Evolutionary conservation across 2,113 vertebrate species (phyloP).

Genomic region (Xiphias gladius): DNA sequence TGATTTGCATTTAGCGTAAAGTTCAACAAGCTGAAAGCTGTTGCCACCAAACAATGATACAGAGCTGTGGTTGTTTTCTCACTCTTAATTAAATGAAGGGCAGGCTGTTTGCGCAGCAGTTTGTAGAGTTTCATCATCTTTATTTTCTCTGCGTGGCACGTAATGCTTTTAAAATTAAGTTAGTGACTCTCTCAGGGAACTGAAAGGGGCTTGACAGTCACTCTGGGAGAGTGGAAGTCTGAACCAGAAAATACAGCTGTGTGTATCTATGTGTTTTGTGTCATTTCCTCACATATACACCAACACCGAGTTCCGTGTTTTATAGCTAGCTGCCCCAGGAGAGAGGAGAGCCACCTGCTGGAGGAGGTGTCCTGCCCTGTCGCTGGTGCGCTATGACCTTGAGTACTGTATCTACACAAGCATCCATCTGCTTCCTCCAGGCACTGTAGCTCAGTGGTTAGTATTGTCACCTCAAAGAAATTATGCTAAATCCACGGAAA

Average conservation of each 20-base stretch:
- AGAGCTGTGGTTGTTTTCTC: conserved; percentile 45
- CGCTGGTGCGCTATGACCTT: conserved; percentile 60
- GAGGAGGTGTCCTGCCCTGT: conserved; percentile 52
- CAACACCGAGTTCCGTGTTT: conserved; percentile 45
- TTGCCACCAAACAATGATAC: conserved; percentile 7
- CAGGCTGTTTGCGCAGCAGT: conserved; percentile 50
- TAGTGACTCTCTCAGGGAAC: conserved; percentile 33
- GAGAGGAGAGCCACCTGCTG: conserved; percentile 76
- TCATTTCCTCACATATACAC: conserved; percentile 57
- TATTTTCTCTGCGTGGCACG: conserved; percentile 48
- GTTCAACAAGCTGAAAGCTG: conserved; percentile 50
- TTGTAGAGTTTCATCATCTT: conserved; percentile 39
- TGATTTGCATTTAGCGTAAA: conserved; percentile 57
- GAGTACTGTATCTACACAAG: conserved; percentile 38
- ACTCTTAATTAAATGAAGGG: conserved; percentile 60
- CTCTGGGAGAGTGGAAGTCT: conserved; percentile 54
- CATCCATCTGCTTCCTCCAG: conserved; percentile 67
- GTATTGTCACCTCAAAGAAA: not conserved
- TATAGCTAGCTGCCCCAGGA: conserved; percentile 66
- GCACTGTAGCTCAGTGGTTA: conserved; percentile 27
- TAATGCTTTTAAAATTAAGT: conserved; percentile 59
- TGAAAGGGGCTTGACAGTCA: conserved; percentile 31
- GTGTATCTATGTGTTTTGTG: conserved; percentile 46
- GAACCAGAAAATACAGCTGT: conserved; percentile 68
- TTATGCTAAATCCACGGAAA: not conserved